These are phyloP conservation scores for Cygnus olor DNA, from an alignment of 2,797 vertebrate species.

Conservation along the genomic window DNA sequence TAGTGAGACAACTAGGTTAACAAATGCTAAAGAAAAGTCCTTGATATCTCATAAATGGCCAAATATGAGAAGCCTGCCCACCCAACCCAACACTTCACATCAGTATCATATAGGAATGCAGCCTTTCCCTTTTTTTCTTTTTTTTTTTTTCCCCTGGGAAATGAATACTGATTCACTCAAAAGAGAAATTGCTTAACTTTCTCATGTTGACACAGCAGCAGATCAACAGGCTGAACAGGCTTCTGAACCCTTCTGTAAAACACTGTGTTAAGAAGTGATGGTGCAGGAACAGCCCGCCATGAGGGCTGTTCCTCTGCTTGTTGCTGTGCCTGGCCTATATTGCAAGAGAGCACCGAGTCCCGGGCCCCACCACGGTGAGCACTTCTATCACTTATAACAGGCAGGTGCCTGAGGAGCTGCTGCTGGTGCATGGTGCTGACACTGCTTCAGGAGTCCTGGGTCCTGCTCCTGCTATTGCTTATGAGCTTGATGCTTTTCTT, in stretches of 20 bases:
- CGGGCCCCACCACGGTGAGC: neutral
- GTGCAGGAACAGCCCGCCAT: neutral
- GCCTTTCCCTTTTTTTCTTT: neutral
- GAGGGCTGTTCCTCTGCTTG: neutral
- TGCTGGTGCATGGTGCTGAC: neutral
- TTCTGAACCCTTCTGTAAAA: neutral
- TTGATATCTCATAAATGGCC: neutral
- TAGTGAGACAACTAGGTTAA: neutral
- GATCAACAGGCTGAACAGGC: neutral
- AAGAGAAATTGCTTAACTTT: constrained; percentile 11
- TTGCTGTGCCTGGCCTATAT: neutral
- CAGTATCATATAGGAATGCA: neutral
- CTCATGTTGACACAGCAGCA: neutral
- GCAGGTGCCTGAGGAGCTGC: neutral
- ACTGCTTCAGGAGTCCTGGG: neutral
- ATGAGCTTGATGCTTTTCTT: neutral
- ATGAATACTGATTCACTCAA: neutral
- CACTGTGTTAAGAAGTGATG: neutral
- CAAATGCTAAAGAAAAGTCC: neutral
- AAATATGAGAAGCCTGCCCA: neutral
- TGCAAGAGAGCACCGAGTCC: neutral
- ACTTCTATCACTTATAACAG: neutral
- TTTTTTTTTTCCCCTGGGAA: neutral
- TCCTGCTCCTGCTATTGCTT: constrained; percentile 1
- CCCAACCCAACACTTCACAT: neutral